These are phyloP conservation scores for Saccostrea echinata DNA, from an alignment of 1,140 invertebrate genomes.

Conservation along the genomic window DNA sequence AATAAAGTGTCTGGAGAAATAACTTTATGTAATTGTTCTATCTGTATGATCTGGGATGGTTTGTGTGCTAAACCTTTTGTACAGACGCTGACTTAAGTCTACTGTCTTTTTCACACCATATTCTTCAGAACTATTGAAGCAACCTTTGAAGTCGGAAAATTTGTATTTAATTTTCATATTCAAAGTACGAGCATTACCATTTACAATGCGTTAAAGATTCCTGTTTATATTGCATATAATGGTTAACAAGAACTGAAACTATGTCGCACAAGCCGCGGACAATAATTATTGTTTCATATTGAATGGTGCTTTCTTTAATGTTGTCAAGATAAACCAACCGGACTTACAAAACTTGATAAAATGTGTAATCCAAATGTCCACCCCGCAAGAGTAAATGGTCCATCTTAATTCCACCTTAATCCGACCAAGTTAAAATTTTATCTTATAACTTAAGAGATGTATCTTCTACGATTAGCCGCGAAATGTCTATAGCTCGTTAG, in stretches of 20 bases:
- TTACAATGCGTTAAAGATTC: slow-evolving; percentile 13
- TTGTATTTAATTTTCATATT: slow-evolving; percentile 34
- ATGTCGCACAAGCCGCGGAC: background rate
- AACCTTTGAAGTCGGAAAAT: slow-evolving; percentile 28
- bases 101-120: too few species aligned
- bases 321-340: slow-evolving; percentile 18
- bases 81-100: too few species aligned
- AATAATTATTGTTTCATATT: slow-evolving; percentile 34
- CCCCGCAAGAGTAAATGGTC: slow-evolving; percentile 33
- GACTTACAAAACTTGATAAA: slow-evolving; percentile 32
- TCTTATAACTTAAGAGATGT: slow-evolving; percentile 35
- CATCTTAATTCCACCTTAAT: slow-evolving; percentile 24
- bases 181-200: background rate
- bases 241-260: slow-evolving; percentile 8
- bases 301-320: slow-evolving; percentile 30
- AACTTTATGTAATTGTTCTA: too few species aligned
- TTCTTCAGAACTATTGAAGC: background rate
- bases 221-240: slow-evolving; percentile 33
- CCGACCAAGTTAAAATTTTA: slow-evolving; percentile 27
- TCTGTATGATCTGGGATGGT: too few species aligned
- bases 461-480: background rate
- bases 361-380: slow-evolving; percentile 31
- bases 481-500: slow-evolving; percentile 33
- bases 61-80: too few species aligned
- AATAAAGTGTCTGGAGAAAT: too few species aligned